phyloP scores from a whole-genome alignment of 2,113 vertebrate genomes.

The Polypterus senegalus region DNA sequence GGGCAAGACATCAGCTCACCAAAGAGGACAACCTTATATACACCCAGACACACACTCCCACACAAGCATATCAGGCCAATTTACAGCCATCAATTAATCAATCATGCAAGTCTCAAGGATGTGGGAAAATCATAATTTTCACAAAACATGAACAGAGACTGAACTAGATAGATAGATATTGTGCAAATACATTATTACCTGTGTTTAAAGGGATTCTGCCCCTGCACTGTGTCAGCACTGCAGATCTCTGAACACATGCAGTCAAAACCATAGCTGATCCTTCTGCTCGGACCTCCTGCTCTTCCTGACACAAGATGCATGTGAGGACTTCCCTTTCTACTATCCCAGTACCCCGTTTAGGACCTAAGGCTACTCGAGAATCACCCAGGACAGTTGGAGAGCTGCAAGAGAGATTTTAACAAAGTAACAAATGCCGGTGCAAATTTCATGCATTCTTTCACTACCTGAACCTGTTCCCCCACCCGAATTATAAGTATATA shows the following conservation, averaged over 20 bases:
- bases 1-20: too few species aligned
- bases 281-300: slow-evolving; percentile 78
- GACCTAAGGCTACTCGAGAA: slow-evolving; percentile 69
- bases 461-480: too few species aligned
- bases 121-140: too few species aligned
- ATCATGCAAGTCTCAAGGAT: too few species aligned
- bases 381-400: slow-evolving; percentile 44
- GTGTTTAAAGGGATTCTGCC: slow-evolving; percentile 52
- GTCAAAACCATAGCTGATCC: slow-evolving; percentile 86
- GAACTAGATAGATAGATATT: background rate
- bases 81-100: too few species aligned
- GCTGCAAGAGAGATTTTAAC: slow-evolving; percentile 11
- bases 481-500: too few species aligned
- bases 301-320: slow-evolving; percentile 96
- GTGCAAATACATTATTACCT: slow-evolving; percentile 35
- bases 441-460: too few species aligned
- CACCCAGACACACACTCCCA: too few species aligned
- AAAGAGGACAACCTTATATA: too few species aligned
- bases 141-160: too few species aligned
- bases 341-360: slow-evolving; percentile 63
- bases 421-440: background rate
- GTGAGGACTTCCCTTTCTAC: slow-evolving; percentile 76
- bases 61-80: too few species aligned
- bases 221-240: slow-evolving; percentile 77
- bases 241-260: slow-evolving; percentile 90